Base-by-base conservation (phyloP, 1,140 invertebrate species). In the Scaptomyza pallida region DNA sequence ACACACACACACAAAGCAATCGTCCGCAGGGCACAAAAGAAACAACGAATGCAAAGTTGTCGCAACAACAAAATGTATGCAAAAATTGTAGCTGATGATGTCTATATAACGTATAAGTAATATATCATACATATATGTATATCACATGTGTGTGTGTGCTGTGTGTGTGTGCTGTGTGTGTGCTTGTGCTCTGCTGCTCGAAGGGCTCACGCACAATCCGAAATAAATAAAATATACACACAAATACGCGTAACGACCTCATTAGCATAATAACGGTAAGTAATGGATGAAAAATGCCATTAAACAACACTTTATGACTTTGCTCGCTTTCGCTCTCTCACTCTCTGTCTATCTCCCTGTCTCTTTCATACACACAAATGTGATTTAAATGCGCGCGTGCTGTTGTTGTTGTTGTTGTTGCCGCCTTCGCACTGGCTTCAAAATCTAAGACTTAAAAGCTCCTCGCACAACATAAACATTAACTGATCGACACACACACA, bases 221-320 rank as follows among this genome's bases (percentile, higher is more conserved):
- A 88, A 78, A 88, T 78, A 88, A 89, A 88, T 80, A 62, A 89
- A 81, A 86, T 82, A 81, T 81, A 86, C 82, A 78, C 78, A 88
- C 82, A 88, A 86, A 88, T 88, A 82, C 82, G 78, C 82, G 82
- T 88, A 88, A 88, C 82, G 86, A 89, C 81, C 81, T 89, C 86
- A 89, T 89, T 89, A 89, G 81, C 86, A 89, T 89, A 89, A 89
- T 89, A 89, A 89, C 86, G 81, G 86, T 86, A 77, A 89, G 86
- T 89, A 89, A 89, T 89, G 85, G 86, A 85, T 81, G 80, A 85
- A 89, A 89, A 89, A 89, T 89, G 70, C 86, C 86, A 89, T 89
- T 89, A 89, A 89, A 89, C 81, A 89, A 89, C 86, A 89, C 86
- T 89, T 89, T 89, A 89, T 89, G 86, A 89, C 86, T 89, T 79